These are phyloP conservation scores for Neopipo cinnamomea DNA, from an alignment of 2,113 vertebrate genomes.

Conservation along the genomic window DNA sequence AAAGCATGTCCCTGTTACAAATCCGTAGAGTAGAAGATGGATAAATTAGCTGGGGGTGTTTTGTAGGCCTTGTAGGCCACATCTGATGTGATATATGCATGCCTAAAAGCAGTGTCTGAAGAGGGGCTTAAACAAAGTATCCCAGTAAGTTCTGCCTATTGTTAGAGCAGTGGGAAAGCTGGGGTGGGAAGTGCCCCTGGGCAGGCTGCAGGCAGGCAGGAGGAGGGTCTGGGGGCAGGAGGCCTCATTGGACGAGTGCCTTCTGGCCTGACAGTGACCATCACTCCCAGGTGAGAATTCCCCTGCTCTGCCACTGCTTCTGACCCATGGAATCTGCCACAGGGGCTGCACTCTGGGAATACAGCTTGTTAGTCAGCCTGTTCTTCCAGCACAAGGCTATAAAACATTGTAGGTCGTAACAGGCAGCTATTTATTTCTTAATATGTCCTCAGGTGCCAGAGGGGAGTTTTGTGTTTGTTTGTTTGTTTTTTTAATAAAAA, in stretches of 20 bases:
- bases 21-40: not conserved
- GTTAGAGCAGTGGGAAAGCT: not conserved
- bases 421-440: constrained; percentile 26
- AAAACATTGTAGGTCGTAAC: not conserved
- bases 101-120: not conserved
- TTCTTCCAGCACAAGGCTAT: not conserved
- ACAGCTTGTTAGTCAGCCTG: not conserved
- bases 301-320: not conserved
- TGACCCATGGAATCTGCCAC: not conserved
- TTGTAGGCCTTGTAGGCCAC: not conserved
- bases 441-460: not conserved
- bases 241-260: not conserved
- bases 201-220: not conserved
- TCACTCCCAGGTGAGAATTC: not conserved
- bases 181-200: not conserved
- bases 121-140: not conserved
- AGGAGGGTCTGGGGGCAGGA: not conserved
- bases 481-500: not conserved
- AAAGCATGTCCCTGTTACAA: not conserved
- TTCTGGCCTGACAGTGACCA: not conserved
- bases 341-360: not conserved
- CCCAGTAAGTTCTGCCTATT: not conserved
- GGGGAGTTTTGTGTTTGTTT: not conserved
- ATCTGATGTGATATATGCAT: not conserved
- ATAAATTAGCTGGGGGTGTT: not conserved